A percentile compares a stretch with the other conserved stretches of the same genome.
Conservation (phyloP, 2,113 vertebrate species). For the Lethenteron reissneri region DNA sequence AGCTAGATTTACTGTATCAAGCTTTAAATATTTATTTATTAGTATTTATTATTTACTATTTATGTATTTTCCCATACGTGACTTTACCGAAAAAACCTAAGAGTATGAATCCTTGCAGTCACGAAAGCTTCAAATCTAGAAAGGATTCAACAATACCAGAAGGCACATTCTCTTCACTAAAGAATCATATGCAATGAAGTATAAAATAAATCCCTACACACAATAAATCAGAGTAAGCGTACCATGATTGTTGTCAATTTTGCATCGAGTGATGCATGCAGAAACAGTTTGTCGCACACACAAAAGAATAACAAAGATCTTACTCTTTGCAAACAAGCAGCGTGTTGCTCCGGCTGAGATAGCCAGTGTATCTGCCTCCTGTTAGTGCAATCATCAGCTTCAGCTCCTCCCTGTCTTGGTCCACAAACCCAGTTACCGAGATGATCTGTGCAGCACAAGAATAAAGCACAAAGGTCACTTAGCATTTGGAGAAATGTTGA, state of each 20-base stretch:
- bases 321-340: conserved; percentile 95
- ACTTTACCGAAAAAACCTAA: no score
- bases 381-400: conserved; percentile 83
- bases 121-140: no score
- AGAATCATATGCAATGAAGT: not conserved
- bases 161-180: not conserved
- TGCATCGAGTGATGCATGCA: no score
- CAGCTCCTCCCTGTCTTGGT: conserved; percentile 73
- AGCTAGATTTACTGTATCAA: no score
- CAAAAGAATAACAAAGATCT: conserved; percentile 14
- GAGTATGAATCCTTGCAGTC: no score
- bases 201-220: not conserved
- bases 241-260: no score
- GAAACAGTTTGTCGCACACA: not conserved
- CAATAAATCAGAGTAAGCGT: no score
- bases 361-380: conserved; percentile 76
- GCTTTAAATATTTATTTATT: no score
- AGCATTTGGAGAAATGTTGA: no score
- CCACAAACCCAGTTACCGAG: conserved; percentile 80
- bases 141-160: no score
- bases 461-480: not conserved
- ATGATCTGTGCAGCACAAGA: conserved; percentile 38
- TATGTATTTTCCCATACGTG: no score
- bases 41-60: no score
- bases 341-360: conserved; percentile 77